Base-by-base conservation (phyloP, 2,113 vertebrate genomes). In the Siniperca knerii region DNA sequence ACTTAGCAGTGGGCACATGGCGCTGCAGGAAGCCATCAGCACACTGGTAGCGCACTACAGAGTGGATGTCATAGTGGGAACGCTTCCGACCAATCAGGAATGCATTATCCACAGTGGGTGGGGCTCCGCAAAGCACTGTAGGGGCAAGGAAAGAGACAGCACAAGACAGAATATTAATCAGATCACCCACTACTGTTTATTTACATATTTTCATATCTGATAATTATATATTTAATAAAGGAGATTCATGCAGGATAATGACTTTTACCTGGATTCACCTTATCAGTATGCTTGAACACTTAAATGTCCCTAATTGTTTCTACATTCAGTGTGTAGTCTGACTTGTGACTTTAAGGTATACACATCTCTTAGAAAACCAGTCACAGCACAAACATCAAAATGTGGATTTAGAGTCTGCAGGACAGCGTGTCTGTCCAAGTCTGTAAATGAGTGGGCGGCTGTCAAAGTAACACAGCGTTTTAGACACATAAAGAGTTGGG, bases 21-120 rank as follows among this genome's bases (percentile, higher is more conserved):
- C 97, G 96, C 84, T 98, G 98, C 77, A 96, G 87, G 88, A 97
- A 98, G 33, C 98, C 97, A 6, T 97, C 96, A 0, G 95, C 91
- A 0, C 98, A 99, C 95, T 98, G 97, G 95, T 99, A 99, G 67
- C 98, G 97, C 10, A 97, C 96, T 0, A 97, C 95, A 0, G 98
- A 96, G 79, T 99, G 98, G 90, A 99, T 97, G 66, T 96, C 97
- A 54, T 98, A 98, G 87, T 96, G 97, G 33, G 97, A 95, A 65
- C 95, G 97, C 92, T 92, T 97, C 66, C 96, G 95, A 0, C 98
- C 97, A 52, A 99, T 94, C 18, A 94, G 76, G 55, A 96, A 96
- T 48, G 97, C 97, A 0, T 99, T 97, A 0, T 96, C 95, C 91
- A 99, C 97, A 0, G 93, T 79, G 2, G 98, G 98, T 4, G 98